phyloP scores from a whole-genome alignment of 2,888 invertebrate genomes.

The Andricus quercusramuli region DNA sequence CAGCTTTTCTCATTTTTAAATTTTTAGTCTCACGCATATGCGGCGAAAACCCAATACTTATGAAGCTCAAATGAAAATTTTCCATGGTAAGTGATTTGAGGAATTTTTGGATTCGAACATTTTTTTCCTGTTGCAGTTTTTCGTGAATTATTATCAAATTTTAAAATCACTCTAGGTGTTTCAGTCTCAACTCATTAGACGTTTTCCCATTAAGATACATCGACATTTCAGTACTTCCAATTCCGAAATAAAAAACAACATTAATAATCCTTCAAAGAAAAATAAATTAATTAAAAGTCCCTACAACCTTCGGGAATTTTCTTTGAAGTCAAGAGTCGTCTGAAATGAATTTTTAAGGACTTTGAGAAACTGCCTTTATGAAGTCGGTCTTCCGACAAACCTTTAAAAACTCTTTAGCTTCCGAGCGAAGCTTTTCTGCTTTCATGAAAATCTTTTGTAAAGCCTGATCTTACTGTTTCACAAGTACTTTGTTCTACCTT shows the following conservation, averaged over 20 bases:
- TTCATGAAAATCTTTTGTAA: constrained; percentile 23
- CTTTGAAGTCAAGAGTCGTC: background rate
- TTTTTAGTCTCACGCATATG: background rate
- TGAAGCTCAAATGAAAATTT: too few relatives aligned
- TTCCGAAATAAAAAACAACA: too few relatives aligned
- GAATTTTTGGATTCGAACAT: too few relatives aligned
- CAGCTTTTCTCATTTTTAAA: background rate
- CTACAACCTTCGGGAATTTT: background rate
- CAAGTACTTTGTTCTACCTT: background rate
- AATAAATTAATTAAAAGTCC: background rate
- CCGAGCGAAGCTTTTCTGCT: constrained; percentile 16
- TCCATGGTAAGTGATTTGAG: too few relatives aligned
- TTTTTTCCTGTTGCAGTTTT: too few relatives aligned
- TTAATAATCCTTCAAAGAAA: background rate
- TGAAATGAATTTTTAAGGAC: constrained; percentile 28
- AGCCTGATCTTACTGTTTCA: constrained; percentile 12
- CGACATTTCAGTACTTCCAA: too few relatives aligned
- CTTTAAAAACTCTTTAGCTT: constrained; percentile 30
- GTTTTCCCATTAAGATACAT: too few relatives aligned
- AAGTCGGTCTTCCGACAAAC: constrained; percentile 4
- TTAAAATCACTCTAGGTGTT: too few relatives aligned
- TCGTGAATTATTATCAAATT: too few relatives aligned
- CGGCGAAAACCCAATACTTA: background rate
- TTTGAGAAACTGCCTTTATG: constrained; percentile 23
- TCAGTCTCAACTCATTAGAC: too few relatives aligned